These are phyloP conservation scores for Mythimna impura DNA, from an alignment of 2,888 invertebrate species.

Conservation along the genomic window DNA sequence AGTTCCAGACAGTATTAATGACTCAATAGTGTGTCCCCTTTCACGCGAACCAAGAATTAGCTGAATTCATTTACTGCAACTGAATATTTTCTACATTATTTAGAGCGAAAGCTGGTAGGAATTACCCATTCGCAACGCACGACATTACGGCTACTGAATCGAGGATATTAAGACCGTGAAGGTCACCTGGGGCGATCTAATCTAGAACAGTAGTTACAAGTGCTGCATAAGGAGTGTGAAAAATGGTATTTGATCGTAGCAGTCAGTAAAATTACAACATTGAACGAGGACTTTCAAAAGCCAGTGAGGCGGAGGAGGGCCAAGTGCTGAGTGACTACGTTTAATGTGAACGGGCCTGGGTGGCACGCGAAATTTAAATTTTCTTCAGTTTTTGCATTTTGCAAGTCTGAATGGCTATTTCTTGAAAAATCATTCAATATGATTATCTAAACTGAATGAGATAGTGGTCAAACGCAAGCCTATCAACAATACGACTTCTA, in stretches of 20 bases:
- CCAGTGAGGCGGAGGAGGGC: too few relatives aligned
- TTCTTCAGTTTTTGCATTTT: too few relatives aligned
- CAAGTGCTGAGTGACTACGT: too few relatives aligned
- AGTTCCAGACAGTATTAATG: conserved; percentile 51
- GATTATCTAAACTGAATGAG: too few relatives aligned
- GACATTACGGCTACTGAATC: neutral
- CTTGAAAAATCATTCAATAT: too few relatives aligned
- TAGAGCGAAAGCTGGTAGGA: conserved; percentile 13
- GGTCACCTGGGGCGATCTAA: conserved; percentile 22
- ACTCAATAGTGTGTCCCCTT: conserved; percentile 53
- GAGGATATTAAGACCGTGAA: conserved; percentile 1
- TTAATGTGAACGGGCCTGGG: too few relatives aligned
- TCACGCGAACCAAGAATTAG: conserved; percentile 62
- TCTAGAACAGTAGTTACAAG: neutral
- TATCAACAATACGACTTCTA: too few relatives aligned
- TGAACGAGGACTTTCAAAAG: neutral
- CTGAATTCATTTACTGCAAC: conserved; percentile 43
- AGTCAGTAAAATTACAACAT: neutral
- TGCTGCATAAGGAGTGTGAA: neutral
- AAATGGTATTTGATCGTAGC: neutral
- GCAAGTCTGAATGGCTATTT: too few relatives aligned
- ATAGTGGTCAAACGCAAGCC: too few relatives aligned
- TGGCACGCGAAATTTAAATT: too few relatives aligned
- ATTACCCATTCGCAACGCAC: conserved; percentile 23
- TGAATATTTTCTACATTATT: conserved; percentile 31